Conservation (phyloP, 37 sponge, comb jelly and placozoan species). For the Crambe crambe region DNA sequence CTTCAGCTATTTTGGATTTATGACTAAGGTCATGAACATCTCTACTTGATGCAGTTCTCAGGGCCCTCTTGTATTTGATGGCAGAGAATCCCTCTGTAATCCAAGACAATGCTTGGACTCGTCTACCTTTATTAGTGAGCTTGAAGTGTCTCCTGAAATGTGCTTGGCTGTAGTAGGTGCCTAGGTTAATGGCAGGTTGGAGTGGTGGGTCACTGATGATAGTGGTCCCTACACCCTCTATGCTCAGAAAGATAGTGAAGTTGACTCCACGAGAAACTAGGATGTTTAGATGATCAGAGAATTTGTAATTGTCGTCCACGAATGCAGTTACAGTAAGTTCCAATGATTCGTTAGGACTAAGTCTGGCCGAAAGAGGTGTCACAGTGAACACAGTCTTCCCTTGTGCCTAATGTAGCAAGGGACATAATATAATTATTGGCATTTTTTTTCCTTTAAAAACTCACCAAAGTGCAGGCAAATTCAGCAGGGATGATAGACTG, state of each 20-base stretch:
- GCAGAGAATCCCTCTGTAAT: constrained; percentile 86
- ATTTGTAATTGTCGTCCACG: constrained; percentile 82
- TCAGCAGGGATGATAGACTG: constrained; percentile 91
- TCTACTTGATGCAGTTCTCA: constrained; percentile 25
- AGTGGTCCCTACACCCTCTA: constrained; percentile 89
- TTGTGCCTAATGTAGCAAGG: constrained; percentile 26
- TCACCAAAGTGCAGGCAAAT: constrained; percentile 80
- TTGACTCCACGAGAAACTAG: constrained; percentile 68
- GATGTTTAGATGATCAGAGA: constrained; percentile 87
- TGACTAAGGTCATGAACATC: constrained; percentile 42
- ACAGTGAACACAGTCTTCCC: constrained; percentile 80
- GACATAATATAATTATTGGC: not conserved
- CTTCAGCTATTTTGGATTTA: not conserved
- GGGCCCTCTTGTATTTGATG: constrained; percentile 57
- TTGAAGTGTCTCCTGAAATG: constrained; percentile 71
- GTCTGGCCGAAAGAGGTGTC: constrained; percentile 63
- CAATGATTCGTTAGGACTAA: constrained; percentile 65
- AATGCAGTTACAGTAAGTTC: constrained; percentile 83
- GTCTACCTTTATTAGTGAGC: constrained; percentile 71
- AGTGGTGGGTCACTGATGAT: constrained; percentile 87
- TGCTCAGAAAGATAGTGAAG: constrained; percentile 71
- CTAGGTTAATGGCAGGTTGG: constrained; percentile 83
- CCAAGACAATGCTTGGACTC: constrained; percentile 87
- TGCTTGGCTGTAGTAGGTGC: constrained; percentile 82
- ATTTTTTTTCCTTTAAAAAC: no score